Evolutionary conservation across 2,888 invertebrate species (phyloP).

Genomic region (Buathra laborator): DNA sequence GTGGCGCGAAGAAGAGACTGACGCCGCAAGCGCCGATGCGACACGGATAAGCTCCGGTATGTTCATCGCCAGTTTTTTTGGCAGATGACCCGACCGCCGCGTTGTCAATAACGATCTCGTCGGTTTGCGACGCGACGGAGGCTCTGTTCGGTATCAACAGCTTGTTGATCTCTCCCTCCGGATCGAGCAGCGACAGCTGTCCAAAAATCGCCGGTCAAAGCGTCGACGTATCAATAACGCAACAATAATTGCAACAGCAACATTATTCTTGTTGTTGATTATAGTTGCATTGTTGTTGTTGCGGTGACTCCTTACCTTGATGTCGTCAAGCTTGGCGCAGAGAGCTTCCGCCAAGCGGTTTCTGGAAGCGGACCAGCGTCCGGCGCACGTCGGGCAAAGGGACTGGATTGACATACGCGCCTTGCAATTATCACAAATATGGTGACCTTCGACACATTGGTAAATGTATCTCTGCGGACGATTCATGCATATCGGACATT

Average conservation of each 20-base stretch:
- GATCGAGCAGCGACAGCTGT: slow-evolving; percentile 61
- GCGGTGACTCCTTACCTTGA: slow-evolving; percentile 74
- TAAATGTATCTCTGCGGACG: slow-evolving; percentile 86
- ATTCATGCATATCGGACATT: slow-evolving; percentile 88
- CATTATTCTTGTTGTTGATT: neutral
- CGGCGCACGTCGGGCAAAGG: slow-evolving; percentile 86
- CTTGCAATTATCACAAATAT: slow-evolving; percentile 87
- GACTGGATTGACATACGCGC: slow-evolving; percentile 82
- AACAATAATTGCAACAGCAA: slow-evolving; percentile 1
- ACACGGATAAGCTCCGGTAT: slow-evolving; percentile 86
- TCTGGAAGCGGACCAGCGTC: slow-evolving; percentile 86
- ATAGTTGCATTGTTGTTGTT: neutral
- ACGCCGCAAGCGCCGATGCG: slow-evolving; percentile 85
- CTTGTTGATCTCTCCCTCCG: slow-evolving; percentile 54
- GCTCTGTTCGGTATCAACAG: slow-evolving; percentile 39
- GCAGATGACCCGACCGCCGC: slow-evolving; percentile 74
- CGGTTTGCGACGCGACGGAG: slow-evolving; percentile 51
- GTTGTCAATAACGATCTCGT: neutral
- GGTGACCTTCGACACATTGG: slow-evolving; percentile 87
- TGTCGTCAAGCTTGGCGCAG: slow-evolving; percentile 84
- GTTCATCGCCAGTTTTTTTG: slow-evolving; percentile 74
- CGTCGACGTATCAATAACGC: too few species aligned
- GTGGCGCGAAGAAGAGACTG: slow-evolving; percentile 84
- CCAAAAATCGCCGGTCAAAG: neutral
- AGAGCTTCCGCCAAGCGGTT: slow-evolving; percentile 87